Conservation (phyloP, 2,888 invertebrate species). For the Germaria angustata region DNA sequence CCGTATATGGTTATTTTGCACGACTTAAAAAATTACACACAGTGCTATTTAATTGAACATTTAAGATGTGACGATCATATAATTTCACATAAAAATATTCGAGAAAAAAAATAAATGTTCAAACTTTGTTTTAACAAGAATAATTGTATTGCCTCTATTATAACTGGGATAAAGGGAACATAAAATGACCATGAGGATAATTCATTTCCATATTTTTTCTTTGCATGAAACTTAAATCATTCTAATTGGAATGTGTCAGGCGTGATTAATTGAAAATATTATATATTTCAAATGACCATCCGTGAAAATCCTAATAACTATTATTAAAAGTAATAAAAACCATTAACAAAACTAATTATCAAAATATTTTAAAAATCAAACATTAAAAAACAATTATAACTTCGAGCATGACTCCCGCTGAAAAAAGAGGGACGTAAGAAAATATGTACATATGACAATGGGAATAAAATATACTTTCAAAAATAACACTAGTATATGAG, state of each 20-base stretch:
- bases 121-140: no score
- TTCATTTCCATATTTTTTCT: no score
- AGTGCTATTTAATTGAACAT: no score
- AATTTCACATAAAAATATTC: no score
- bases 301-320: not conserved
- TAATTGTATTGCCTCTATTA: no score
- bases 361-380: conserved; percentile 6
- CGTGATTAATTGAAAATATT: not conserved
- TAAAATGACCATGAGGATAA: no score
- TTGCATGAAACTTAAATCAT: not conserved
- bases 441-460: not conserved
- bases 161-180: no score
- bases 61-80: no score
- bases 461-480: not conserved
- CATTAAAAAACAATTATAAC: conserved; percentile 55
- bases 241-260: not conserved
- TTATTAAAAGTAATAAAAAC: not conserved
- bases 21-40: no score
- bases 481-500: not conserved
- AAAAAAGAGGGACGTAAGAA: not conserved
- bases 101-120: no score
- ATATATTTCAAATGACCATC: not conserved
- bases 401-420: conserved; percentile 36
- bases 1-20: no score
- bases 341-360: conserved; percentile 10